phyloP scores from a whole-genome alignment of 1,140 invertebrate species.

The Armadillidium nasatum region DNA sequence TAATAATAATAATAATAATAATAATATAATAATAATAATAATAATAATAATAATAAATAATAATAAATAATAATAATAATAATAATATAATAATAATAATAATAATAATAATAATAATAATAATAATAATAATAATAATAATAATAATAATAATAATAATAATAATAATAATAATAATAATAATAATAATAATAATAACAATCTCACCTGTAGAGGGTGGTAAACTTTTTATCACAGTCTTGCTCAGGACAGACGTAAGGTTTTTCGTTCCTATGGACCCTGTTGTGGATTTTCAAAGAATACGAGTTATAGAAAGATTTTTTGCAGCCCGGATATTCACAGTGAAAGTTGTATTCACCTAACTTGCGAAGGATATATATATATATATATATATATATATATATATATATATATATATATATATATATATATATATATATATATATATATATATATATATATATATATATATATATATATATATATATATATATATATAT shows the following conservation, averaged over 20 bases:
- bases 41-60: constrained; percentile 24
- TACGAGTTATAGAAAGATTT: constrained; percentile 93
- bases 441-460: too few relatives aligned
- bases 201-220: constrained; percentile 73
- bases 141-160: too few relatives aligned
- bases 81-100: too few relatives aligned
- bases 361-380: constrained; percentile 48
- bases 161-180: constrained; percentile 19
- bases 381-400: too few relatives aligned
- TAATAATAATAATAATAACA: constrained; percentile 27
- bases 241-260: constrained; percentile 53
- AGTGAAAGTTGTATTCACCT: constrained; percentile 93
- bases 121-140: too few relatives aligned
- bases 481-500: too few relatives aligned
- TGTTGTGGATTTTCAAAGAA: constrained; percentile 87
- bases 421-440: too few relatives aligned
- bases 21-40: constrained; percentile 18
- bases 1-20: too few relatives aligned
- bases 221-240: constrained; percentile 87
- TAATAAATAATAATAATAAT: neutral
- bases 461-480: too few relatives aligned
- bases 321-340: constrained; percentile 76
- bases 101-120: too few relatives aligned
- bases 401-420: too few relatives aligned
- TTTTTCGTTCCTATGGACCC: constrained; percentile 92